Base-by-base conservation (phyloP, 2,888 invertebrate genomes). In the Chromoteleia sp. region DNA sequence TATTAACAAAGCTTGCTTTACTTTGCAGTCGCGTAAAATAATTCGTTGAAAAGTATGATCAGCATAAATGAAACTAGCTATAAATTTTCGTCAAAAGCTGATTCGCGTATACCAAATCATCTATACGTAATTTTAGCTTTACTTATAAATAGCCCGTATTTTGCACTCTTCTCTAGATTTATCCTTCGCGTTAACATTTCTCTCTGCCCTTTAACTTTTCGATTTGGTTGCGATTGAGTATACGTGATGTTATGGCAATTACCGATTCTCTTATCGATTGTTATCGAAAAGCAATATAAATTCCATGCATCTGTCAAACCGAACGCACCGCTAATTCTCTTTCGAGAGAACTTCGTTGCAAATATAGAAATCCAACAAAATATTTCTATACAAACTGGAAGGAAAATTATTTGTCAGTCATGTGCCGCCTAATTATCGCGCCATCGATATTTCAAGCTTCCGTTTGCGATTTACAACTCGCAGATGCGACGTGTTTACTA, bases 71-170 rank as follows among this genome's bases (percentile, higher is more conserved):
- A 43, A 14, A 41, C n/a, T n/a, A 36, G 7, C 5, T 14, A 30
- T 48, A 39, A 68, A 67, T 59, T 68, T 68, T 36, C 41, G 59
- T 39, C 58, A 48, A 65, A 78, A 30, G 12, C 52, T n/a, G 33
- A 65, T 54, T 63, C 52, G 58, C 33, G 59, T 63, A 50, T 15
- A 25, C 29, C 45, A 81, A 76, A 81, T 70, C 67, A 41, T 15
- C 43, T 48, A 54, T 21, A 65, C 41, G 82, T 84, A 83, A 78
- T 86, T 87, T 86, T 84, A 86, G 86, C 85, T 43, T 79, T 36
- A 48, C 78, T 88, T 88, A 88, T 87, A 87, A 87, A 87, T 88
- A 88, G 74, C 39, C 41, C 30, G 10, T 50, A 33, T 56, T 74
- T 68, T 77, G 12, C 56, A 21, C 73, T 10, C 50, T 54, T 19